These are phyloP conservation scores for Cydia pomonella DNA, from an alignment of 1,140 invertebrate genomes.

Conservation along the genomic window DNA sequence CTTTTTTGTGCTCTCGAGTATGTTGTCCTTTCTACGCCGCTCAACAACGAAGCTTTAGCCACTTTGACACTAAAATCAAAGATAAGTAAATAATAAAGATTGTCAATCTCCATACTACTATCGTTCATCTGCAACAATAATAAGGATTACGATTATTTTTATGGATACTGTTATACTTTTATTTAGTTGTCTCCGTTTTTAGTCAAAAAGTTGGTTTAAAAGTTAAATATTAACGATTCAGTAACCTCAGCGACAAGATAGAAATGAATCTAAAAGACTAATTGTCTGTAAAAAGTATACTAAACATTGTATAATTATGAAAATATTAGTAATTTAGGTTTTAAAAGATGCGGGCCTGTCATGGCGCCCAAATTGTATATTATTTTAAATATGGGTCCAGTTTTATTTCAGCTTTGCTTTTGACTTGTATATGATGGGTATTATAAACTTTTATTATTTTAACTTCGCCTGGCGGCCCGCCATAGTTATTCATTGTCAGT, in stretches of 20 bases:
- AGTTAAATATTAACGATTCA: neutral
- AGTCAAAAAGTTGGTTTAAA: neutral
- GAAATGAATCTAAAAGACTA: conserved; percentile 63
- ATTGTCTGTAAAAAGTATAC: conserved; percentile 68
- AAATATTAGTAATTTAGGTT: conserved; percentile 52
- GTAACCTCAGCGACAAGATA: conserved; percentile 33
- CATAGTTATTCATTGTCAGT: conserved; percentile 37
- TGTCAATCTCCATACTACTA: neutral
- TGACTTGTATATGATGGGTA: conserved; percentile 13
- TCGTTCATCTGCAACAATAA: neutral
- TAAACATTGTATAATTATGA: conserved; percentile 57
- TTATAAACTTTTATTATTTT: conserved; percentile 16
- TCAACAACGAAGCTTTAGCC: conserved; percentile 16
- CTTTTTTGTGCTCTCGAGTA: neutral
- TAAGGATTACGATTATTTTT: too few species aligned
- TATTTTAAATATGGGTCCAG: conserved; percentile 15
- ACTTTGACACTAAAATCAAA: neutral
- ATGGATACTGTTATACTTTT: neutral
- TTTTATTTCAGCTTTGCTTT: conserved; percentile 27
- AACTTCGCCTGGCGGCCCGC: conserved; percentile 45
- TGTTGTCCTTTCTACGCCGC: conserved; percentile 15
- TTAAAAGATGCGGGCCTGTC: conserved; percentile 49
- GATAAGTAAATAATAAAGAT: neutral
- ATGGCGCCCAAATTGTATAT: conserved; percentile 26
- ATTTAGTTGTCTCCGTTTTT: neutral